Conservation (phyloP, 2,888 invertebrate species). For the Zhuqinia jingwanae region DNA sequence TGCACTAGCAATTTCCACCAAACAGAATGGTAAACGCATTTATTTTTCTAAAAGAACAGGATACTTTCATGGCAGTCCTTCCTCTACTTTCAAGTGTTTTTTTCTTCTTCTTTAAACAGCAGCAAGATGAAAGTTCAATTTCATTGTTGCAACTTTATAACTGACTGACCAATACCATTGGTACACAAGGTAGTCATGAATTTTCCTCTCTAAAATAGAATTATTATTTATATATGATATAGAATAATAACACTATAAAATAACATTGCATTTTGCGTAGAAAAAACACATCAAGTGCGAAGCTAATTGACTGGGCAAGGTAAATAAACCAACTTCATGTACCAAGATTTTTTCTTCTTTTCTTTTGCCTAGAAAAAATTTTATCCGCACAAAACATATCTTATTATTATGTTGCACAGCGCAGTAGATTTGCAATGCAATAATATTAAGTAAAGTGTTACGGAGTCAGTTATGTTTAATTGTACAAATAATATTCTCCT, state of each 20-base stretch:
- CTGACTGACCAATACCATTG: conserved; percentile 33
- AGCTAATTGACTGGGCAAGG: conserved; percentile 34
- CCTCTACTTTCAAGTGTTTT: neutral
- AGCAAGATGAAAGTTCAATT: conserved; percentile 1
- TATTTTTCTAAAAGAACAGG: conserved; percentile 1
- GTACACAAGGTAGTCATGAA: conserved; percentile 22
- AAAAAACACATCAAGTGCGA: conserved; percentile 15
- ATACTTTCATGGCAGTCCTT: conserved; percentile 24
- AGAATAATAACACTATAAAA: no score
- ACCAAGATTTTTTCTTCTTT: no score
- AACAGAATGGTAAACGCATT: neutral
- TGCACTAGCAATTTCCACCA: conserved; percentile 37
- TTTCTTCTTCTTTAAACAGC: no score
- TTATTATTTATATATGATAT: conserved; percentile 17
- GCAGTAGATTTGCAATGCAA: no score
- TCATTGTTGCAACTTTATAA: conserved; percentile 37
- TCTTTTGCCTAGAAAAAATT: no score
- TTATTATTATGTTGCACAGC: no score
- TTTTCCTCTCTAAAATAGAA: conserved; percentile 34
- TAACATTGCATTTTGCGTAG: neutral
- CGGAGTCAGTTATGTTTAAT: no score
- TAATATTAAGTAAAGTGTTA: no score
- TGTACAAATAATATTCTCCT: no score
- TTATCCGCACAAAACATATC: no score
- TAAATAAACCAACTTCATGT: conserved; percentile 10